Conservation (phyloP, 2,113 vertebrate species). For the Micronisus gabar region DNA sequence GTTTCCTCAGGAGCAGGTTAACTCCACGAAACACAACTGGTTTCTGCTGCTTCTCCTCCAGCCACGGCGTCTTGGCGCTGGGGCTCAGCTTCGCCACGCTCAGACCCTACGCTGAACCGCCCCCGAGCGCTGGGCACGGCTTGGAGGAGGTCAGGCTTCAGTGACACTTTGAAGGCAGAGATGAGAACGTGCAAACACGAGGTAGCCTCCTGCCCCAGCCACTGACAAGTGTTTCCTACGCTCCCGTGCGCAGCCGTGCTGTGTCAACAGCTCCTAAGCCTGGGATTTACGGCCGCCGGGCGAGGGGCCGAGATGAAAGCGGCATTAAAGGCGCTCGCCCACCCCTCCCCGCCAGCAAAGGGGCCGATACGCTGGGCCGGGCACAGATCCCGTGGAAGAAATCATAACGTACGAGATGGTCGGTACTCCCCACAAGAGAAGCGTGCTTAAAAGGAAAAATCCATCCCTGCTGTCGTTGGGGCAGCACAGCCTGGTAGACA, state of each 20-base stretch:
- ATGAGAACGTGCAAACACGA: background rate
- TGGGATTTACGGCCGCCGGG: background rate
- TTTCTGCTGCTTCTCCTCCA: background rate
- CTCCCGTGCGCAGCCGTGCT: accelerated
- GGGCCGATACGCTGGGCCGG: accelerated
- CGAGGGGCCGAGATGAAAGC: background rate
- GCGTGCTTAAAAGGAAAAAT: background rate
- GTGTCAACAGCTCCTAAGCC: background rate
- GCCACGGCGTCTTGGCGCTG: background rate
- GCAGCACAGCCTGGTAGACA: background rate
- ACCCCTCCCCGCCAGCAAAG: background rate
- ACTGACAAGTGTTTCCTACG: background rate
- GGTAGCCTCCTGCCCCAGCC: background rate
- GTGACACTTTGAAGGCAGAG: background rate
- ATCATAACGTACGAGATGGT: accelerated
- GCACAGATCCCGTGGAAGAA: background rate
- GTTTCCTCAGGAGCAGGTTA: background rate
- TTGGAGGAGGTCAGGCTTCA: background rate
- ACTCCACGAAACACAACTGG: too few species aligned
- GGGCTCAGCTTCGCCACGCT: background rate
- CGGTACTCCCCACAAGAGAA: background rate
- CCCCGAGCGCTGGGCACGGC: accelerated
- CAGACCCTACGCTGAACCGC: background rate
- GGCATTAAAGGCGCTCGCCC: accelerated
- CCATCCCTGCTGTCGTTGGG: background rate